Evolutionary conservation across 30 jellyfish, hydroid and myxozoan genomes (phyloP).

Genomic region (Mastigias papua): DNA sequence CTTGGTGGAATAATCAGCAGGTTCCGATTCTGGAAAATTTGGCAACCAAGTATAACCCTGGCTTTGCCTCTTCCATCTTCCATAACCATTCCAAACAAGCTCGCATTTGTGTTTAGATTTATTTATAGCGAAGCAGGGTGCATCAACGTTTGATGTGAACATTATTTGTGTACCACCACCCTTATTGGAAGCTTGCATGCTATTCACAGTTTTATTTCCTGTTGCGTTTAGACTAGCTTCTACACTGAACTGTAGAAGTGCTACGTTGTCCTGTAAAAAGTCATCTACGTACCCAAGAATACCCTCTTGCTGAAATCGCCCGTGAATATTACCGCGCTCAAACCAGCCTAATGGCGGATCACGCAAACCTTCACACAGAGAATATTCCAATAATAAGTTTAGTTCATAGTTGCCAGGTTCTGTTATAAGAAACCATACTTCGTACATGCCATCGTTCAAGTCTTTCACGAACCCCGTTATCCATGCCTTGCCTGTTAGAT

Average conservation of each 20-base stretch:
- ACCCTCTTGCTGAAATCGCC: conserved; percentile 57
- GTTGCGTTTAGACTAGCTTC: neutral
- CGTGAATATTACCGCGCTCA: conserved; percentile 38
- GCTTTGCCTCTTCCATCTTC: conserved; percentile 18
- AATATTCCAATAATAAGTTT: conserved; percentile 44
- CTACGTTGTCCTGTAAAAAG: conserved; percentile 17
- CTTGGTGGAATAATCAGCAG: conserved; percentile 4
- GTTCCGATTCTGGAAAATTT: conserved; percentile 3
- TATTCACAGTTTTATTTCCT: no score
- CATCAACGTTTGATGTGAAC: neutral
- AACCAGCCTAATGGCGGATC: conserved; percentile 79
- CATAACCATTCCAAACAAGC: conserved; percentile 52
- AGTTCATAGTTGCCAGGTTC: conserved; percentile 56
- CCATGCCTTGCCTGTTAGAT: conserved; percentile 30
- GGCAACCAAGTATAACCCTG: conserved; percentile 32
- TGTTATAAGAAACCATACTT: conserved; percentile 25
- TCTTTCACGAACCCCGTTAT: conserved; percentile 46
- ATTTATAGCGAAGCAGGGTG: neutral
- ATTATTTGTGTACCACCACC: neutral
- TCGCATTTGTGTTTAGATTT: conserved; percentile 7
- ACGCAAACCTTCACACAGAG: conserved; percentile 63
- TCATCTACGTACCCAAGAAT: conserved; percentile 64
- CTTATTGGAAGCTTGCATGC: neutral
- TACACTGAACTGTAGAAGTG: conserved; percentile 27
- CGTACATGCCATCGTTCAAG: conserved; percentile 62